Percentiles rank a stretch among this genome's conserved stretches.
Conservation (phyloP, 2,797 vertebrate species). For the Atherinosoma microstoma region DNA sequence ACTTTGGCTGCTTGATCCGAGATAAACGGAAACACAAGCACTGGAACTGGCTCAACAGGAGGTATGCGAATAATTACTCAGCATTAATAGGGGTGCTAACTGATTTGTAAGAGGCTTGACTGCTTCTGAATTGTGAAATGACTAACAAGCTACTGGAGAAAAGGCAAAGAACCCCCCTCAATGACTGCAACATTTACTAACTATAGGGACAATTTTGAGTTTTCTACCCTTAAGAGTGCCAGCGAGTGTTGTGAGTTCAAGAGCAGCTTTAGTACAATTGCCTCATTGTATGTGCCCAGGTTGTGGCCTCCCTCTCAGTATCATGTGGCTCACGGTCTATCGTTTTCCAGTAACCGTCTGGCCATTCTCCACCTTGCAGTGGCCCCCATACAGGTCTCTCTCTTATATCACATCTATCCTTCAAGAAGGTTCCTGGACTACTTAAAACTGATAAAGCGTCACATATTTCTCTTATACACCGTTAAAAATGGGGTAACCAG, state of each 20-base stretch:
- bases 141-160: neutral
- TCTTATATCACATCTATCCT: conserved; percentile 17
- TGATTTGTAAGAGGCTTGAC: neutral
- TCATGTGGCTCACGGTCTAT: conserved; percentile 64
- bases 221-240: conserved; percentile 15
- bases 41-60: neutral
- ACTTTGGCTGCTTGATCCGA: neutral
- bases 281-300: conserved; percentile 70
- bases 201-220: neutral
- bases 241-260: conserved; percentile 33
- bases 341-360: conserved; percentile 59
- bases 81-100: neutral
- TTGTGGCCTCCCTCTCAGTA: conserved; percentile 60
- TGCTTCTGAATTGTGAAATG: neutral
- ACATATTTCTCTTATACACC: neutral
- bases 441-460: neutral
- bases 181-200: neutral
- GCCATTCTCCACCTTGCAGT: conserved; percentile 36
- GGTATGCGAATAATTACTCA: neutral
- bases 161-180: neutral
- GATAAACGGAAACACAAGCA: neutral
- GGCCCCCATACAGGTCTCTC: conserved; percentile 2
- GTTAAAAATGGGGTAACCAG: no score
- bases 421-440: conserved; percentile 23
- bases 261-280: conserved; percentile 54